Evolutionary conservation across 2,888 invertebrate genomes (phyloP).

Genomic region (Alloscopus bannaensis): DNA sequence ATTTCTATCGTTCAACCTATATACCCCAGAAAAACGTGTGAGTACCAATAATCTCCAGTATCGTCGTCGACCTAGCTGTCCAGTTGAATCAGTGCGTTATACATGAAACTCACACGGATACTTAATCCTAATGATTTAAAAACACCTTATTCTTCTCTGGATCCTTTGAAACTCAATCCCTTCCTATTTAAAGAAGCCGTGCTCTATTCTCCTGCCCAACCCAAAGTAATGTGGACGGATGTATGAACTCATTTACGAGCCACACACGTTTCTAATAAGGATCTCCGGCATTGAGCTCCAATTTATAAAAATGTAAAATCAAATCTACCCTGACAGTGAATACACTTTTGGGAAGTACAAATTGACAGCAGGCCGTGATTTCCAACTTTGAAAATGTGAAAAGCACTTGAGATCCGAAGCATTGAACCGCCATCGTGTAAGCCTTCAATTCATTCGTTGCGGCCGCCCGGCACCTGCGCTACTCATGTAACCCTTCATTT

Average conservation of each 20-base stretch:
- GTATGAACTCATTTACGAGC: no score
- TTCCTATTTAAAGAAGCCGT: no score
- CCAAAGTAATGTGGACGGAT: no score
- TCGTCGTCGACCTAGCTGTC: no score
- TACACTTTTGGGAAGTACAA: neutral
- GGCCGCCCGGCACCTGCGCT: constrained; percentile 61
- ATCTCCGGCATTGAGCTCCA: neutral
- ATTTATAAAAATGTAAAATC: constrained; percentile 20
- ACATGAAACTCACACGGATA: constrained; percentile 16
- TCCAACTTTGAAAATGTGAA: constrained; percentile 13
- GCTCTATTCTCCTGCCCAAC: no score
- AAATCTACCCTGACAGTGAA: constrained; percentile 45
- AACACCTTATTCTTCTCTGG: constrained; percentile 40
- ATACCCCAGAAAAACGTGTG: no score
- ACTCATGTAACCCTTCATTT: constrained; percentile 52
- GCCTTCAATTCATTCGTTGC: constrained; percentile 37
- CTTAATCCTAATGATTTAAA: constrained; percentile 37
- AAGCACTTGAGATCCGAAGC: constrained; percentile 42
- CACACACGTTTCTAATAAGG: neutral
- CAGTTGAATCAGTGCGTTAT: constrained; percentile 42
- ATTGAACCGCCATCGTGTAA: constrained; percentile 38
- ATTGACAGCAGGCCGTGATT: neutral
- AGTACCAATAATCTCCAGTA: no score
- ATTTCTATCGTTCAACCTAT: no score
- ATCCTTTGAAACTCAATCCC: constrained; percentile 39